Base-by-base conservation (phyloP, 1,140 invertebrate species). In the Adelges cooleyi region DNA sequence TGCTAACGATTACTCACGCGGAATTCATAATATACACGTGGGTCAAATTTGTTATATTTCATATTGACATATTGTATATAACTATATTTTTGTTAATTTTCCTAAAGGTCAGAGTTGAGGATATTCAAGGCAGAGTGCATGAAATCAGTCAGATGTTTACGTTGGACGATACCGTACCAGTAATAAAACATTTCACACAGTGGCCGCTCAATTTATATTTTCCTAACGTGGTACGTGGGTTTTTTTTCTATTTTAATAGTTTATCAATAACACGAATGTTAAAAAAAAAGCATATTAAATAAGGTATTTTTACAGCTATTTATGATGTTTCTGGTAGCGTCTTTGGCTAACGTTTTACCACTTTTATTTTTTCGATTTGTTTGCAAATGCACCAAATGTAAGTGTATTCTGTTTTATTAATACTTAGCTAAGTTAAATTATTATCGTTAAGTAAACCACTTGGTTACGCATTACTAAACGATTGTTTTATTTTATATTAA, bases 131-230 rank as follows among this genome's bases (percentile, higher is more conserved):
- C 1, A 80, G 81, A 71, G 74, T 80, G 69, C 77, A 77, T 68
- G 74, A 75, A 66, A 71, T 84, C 22, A 75, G 73, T n/a, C 86
- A 90, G 71, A 78, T 80, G 67, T 92, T 92, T 78, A 84, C 88
- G 25, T 74, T 92, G 23, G 89, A 92, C 76, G 84, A 82, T 9
- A 81, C 82, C 15, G 75, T 77, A 70, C 71, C 84, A 29, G 76
- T 76, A 40, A 90, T 90, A 77, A 75, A 78, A 44, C 69, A 90
- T 53, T 74, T 84, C 49, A 77, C 86, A 22, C 79, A 85, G 73
- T 75, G 90, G 62, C 74, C 85, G 23, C 78, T 93, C 3, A 90
- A 88, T 86, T 75, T 82, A 36, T 81, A 89, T 75, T 80, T 86
- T 46, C 83, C 80, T 69, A 75, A 73, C 65, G 77, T 90, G 70